Evolutionary conservation across 2,113 vertebrate species (phyloP).

Genomic region (Genyomyrus donnyi): DNA sequence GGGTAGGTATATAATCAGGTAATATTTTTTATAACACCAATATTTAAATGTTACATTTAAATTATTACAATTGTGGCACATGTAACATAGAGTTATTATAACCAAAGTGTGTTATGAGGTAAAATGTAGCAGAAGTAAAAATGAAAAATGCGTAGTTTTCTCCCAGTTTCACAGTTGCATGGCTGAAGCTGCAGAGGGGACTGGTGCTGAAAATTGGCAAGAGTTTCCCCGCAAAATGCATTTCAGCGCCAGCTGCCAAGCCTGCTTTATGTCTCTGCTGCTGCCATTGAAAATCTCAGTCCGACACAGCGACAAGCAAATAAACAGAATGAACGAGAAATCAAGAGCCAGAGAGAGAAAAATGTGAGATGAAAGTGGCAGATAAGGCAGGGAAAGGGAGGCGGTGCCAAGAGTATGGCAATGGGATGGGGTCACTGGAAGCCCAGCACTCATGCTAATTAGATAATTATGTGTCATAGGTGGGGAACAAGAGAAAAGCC

Average conservation of each 20-base stretch:
- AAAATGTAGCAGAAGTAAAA: neutral
- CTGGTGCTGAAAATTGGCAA: neutral
- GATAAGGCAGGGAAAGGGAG: neutral
- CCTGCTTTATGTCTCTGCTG: neutral
- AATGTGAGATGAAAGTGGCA: neutral
- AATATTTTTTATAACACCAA: neutral
- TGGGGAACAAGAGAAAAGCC: neutral
- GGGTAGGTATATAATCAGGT: neutral
- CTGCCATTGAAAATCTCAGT: neutral
- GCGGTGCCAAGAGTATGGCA: neutral
- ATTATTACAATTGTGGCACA: neutral
- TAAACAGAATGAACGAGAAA: neutral
- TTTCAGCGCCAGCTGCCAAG: neutral
- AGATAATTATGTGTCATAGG: neutral
- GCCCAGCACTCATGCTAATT: neutral
- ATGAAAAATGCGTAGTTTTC: neutral
- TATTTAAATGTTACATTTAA: neutral
- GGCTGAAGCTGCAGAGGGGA: neutral
- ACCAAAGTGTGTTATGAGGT: neutral
- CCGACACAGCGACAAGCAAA: constrained; percentile 11
- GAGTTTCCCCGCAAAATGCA: neutral
- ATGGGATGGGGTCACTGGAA: neutral
- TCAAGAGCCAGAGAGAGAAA: neutral
- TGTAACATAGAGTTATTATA: neutral
- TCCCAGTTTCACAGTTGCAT: neutral